phyloP scores from a whole-genome alignment of 2,113 vertebrate genomes.

The Garra rufa region DNA sequence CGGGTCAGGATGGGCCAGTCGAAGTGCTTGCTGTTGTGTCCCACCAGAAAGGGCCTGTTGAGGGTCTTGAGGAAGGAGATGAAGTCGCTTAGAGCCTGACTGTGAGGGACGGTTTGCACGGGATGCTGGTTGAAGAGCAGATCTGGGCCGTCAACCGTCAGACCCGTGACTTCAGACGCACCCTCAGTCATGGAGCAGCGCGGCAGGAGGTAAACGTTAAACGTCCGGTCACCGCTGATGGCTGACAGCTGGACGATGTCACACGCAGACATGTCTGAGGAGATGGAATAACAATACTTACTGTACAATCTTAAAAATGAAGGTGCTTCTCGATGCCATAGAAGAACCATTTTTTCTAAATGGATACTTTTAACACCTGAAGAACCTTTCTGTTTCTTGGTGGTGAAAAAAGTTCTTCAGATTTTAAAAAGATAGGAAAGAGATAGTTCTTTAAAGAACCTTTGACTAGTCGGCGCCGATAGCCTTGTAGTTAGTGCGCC shows the following conservation, averaged over 20 bases:
- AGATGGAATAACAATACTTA: too few species aligned
- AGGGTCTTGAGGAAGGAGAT: constrained; percentile 67
- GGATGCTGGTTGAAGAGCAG: neutral
- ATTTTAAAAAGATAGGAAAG: too few species aligned
- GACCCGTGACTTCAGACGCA: constrained; percentile 63
- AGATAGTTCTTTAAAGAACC: too few species aligned
- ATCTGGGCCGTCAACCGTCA: neutral
- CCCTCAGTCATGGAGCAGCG: neutral
- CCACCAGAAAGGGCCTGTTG: constrained; percentile 63
- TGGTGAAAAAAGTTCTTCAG: too few species aligned
- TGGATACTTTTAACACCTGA: too few species aligned
- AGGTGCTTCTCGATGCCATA: too few species aligned
- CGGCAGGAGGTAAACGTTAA: constrained; percentile 68
- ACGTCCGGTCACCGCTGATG: constrained; percentile 55
- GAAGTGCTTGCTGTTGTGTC: constrained; percentile 66
- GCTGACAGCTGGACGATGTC: constrained; percentile 73
- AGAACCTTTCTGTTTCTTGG: too few species aligned
- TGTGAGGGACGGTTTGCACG: constrained; percentile 51
- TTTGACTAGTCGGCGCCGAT: too few species aligned
- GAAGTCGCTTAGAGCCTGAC: constrained; percentile 60
- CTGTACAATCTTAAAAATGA: too few species aligned
- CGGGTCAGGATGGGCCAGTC: constrained; percentile 67
- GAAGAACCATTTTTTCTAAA: too few species aligned
- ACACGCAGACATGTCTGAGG: constrained; percentile 58
- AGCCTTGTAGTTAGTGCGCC: too few species aligned